A percentile compares a stretch with the other conserved stretches of the same genome.
These are phyloP conservation scores for Pantelozetes paolii DNA, from an alignment of 2,888 invertebrate genomes.

Conservation along the genomic window DNA sequence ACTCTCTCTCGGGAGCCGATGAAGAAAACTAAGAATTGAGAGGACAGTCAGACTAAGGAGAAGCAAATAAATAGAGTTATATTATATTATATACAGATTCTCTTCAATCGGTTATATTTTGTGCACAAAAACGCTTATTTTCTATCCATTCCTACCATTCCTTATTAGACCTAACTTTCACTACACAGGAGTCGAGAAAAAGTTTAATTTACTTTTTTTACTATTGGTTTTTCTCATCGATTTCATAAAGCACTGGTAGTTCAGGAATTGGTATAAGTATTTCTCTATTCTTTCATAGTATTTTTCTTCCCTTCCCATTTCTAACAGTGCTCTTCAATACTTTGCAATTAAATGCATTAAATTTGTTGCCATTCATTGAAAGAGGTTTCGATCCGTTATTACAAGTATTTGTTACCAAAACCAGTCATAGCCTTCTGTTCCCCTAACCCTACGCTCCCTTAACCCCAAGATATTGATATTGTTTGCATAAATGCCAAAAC, in stretches of 20 bases:
- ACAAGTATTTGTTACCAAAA: not conserved
- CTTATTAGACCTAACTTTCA: not conserved
- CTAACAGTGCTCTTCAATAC: not conserved
- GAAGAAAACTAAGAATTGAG: not conserved
- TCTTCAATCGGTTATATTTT: not conserved
- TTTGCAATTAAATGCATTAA: conserved; percentile 21
- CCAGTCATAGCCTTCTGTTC: not conserved
- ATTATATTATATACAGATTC: too few relatives aligned
- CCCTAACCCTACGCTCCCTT: not conserved
- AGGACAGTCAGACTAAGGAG: not conserved
- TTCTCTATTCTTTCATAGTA: not conserved
- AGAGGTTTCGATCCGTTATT: not conserved
- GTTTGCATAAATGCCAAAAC: too few relatives aligned
- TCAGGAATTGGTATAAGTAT: not conserved
- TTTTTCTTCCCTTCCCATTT: not conserved
- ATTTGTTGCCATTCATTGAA: conserved; percentile 19
- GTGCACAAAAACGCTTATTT: not conserved
- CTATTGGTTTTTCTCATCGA: conserved; percentile 27
- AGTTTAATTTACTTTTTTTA: conserved; percentile 18
- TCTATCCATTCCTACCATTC: not conserved
- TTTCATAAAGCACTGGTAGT: not conserved
- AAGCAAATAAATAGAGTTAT: conserved; percentile 15
- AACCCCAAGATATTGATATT: not conserved
- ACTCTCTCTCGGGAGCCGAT: conserved; percentile 14
- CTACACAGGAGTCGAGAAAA: not conserved